Conservation (phyloP, 2,888 invertebrate species). For the Trachelus troglodyta region DNA sequence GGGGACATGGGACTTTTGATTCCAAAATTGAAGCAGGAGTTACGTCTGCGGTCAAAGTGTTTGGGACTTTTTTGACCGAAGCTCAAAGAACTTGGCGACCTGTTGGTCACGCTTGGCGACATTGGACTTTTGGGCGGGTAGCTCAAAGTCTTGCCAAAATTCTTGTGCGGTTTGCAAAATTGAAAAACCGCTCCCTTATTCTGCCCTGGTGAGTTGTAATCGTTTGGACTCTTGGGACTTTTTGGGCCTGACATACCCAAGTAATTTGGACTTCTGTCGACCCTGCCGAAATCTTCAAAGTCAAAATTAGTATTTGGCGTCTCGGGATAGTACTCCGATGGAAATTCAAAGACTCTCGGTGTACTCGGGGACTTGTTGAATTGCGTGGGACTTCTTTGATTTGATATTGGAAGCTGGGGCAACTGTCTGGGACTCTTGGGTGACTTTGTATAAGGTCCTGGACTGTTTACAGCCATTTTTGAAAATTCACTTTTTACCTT, state of each 20-base stretch:
- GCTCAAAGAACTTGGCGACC: conserved; percentile 39
- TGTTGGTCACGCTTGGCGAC: conserved; percentile 31
- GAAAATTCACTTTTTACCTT: no score
- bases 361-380: conserved; percentile 71
- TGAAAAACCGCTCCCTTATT: conserved; percentile 46
- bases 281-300: conserved; percentile 44
- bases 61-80: conserved; percentile 44
- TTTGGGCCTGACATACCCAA: neutral
- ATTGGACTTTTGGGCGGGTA: conserved; percentile 51
- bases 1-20: conserved; percentile 50
- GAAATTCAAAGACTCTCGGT: conserved; percentile 65
- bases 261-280: conserved; percentile 33
- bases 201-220: conserved; percentile 29
- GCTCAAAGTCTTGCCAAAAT: conserved; percentile 50
- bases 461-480: conserved; percentile 72
- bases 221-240: conserved; percentile 15
- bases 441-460: conserved; percentile 71
- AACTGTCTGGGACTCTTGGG: conserved; percentile 72
- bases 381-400: conserved; percentile 70
- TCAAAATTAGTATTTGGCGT: conserved; percentile 52
- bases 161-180: conserved; percentile 49
- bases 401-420: conserved; percentile 70
- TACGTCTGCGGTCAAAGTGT: conserved; percentile 40
- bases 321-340: conserved; percentile 48
- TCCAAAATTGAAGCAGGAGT: conserved; percentile 44